Evolutionary conservation across 2,797 vertebrate species (phyloP), one percentile per base, ranked within the genome.

Genomic region (Enteromius anoplus): DNA sequence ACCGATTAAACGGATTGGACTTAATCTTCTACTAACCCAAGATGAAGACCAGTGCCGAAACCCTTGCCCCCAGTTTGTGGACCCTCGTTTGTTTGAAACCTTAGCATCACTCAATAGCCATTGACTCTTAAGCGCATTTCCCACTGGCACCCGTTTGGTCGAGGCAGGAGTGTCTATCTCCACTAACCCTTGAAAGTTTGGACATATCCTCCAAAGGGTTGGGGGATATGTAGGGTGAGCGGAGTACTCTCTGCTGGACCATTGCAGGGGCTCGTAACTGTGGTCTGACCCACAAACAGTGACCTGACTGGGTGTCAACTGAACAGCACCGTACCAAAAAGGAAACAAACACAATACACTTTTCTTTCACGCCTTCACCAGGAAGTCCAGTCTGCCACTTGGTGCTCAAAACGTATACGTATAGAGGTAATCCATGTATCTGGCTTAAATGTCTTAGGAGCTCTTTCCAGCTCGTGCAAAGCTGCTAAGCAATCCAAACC

Each of bases 1-100:
- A 91, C 91, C 92, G 92, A 79, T 85, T 91, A 92, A 92, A 94
- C 90, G 92, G 92, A 93, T 92, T 89, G 92, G 93, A 95, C 94
- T 94, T 26, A 60, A 60, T 60, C 49, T 62, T 89, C 84, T 91
- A 87, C 37, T 51, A 71, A 83, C 62, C 72, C 71, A 81, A 73
- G 73, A 83, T 75, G 69, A 80, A 45, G 26, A 88, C 65, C 53
- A 88, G 89, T 68, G 83, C 84, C 42, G 70, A 83, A 75, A 78
- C 87, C 86, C 90, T 40, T 7, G 47, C 87, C 90, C 89, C 91
- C 90, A 70, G 84, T 85, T 87, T 93, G 92, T 93, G 93, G 91
- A 94, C 91, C 89, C 88, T 87, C 82, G 78, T 78, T 19, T 9
- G 85, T 89, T 90, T 93, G 87, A 91, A 92, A 64, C 51, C 64